A percentile compares a stretch with the other conserved stretches of the same genome.
Evolutionary conservation across 2,113 vertebrate genomes (phyloP).

Genomic region (Donacobius atricapilla): DNA sequence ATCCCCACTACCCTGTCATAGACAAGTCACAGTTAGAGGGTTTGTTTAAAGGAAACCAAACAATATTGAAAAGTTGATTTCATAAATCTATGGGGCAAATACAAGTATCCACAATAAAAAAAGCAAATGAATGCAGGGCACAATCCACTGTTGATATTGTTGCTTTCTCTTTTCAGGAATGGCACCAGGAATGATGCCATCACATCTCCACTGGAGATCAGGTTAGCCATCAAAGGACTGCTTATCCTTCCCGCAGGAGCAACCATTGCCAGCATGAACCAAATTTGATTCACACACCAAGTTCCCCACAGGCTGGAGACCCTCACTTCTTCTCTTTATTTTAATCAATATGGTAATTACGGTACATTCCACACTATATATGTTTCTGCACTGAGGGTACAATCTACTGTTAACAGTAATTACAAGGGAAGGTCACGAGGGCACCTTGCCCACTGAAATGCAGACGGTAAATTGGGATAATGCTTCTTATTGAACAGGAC

Average conservation of each 20-base stretch:
- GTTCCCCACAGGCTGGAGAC: not conserved
- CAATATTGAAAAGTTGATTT: not conserved
- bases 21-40: not conserved
- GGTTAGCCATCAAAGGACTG: not conserved
- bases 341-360: not conserved
- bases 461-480: not conserved
- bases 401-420: not conserved
- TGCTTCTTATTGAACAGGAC: not conserved
- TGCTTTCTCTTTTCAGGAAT: not conserved
- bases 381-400: not conserved
- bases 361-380: not conserved
- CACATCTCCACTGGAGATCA: not conserved
- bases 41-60: not conserved
- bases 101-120: not conserved
- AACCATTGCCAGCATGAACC: not conserved
- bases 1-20: rapidly evolving
- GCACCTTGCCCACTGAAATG: not conserved
- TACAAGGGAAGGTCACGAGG: not conserved
- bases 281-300: not conserved
- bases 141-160: not conserved
- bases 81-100: not conserved
- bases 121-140: not conserved
- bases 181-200: not conserved
- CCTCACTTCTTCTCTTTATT: not conserved
- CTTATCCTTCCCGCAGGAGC: not conserved